phyloP scores from a whole-genome alignment of 2,113 vertebrate species.

The Garra rufa region DNA sequence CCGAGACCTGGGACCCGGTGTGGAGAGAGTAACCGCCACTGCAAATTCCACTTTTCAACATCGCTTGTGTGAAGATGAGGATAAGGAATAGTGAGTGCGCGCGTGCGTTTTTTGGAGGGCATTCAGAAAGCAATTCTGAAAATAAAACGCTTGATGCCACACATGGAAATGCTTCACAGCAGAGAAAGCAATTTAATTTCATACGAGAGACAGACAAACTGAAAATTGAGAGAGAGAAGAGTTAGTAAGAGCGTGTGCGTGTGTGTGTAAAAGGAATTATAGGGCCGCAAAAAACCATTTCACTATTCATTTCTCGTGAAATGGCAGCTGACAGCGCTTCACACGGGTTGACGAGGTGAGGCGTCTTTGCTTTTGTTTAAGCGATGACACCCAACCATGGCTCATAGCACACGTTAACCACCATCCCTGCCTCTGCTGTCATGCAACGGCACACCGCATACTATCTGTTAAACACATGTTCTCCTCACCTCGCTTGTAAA shows the following conservation, averaged over 20 bases:
- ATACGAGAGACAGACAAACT: constrained; percentile 7
- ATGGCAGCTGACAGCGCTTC: constrained; percentile 18
- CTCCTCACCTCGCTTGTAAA: not conserved
- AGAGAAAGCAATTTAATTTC: constrained; percentile 53
- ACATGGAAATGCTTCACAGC: constrained; percentile 44
- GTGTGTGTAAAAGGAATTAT: constrained; percentile 22
- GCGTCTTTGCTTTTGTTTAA: constrained; percentile 46
- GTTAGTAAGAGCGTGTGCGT: not conserved
- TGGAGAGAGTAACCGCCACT: not conserved
- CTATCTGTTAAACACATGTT: constrained; percentile 29
- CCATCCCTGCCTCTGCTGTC: not conserved
- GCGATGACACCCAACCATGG: constrained; percentile 7
- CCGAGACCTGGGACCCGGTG: not conserved
- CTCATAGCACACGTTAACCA: constrained; percentile 23
- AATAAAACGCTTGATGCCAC: constrained; percentile 39
- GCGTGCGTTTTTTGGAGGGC: not conserved
- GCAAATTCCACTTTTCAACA: constrained; percentile 8
- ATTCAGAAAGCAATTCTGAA: constrained; percentile 25
- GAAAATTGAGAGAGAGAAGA: not conserved
- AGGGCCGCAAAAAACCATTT: constrained; percentile 34
- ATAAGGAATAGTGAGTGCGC: not conserved
- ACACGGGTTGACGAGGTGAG: constrained; percentile 25
- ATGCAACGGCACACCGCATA: constrained; percentile 6
- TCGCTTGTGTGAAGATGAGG: not conserved
- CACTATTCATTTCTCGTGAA: constrained; percentile 46